Evolutionary conservation across 1,140 invertebrate species (phyloP).

Genomic region (Heliconius congener): DNA sequence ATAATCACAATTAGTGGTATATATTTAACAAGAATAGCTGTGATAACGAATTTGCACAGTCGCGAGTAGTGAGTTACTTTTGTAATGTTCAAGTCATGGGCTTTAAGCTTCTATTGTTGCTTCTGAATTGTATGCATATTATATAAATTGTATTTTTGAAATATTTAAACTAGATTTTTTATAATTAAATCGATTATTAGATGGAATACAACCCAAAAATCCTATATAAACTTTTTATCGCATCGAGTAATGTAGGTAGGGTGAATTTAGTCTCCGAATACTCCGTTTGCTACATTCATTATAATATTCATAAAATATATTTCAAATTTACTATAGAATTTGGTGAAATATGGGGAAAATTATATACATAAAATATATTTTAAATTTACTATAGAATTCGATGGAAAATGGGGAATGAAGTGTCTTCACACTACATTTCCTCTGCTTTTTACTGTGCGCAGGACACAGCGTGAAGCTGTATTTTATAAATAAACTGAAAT

Average conservation of each 20-base stretch:
- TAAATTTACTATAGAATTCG: background rate
- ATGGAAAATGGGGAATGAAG: background rate
- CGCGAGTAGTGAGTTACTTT: conserved; percentile 58
- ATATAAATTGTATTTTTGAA: too few species aligned
- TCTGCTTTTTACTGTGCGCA: background rate
- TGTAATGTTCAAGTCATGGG: conserved; percentile 30
- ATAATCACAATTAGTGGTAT: conserved; percentile 74
- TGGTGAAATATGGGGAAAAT: background rate
- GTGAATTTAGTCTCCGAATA: too few species aligned
- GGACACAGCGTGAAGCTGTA: background rate
- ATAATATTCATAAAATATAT: too few species aligned
- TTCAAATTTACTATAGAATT: background rate
- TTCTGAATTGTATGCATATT: too few species aligned
- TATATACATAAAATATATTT: too few species aligned
- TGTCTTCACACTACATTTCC: background rate
- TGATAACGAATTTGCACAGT: conserved; percentile 78
- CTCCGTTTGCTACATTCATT: too few species aligned
- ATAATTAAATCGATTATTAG: too few species aligned
- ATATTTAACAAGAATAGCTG: conserved; percentile 77
- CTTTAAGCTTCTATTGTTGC: background rate
- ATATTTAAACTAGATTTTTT: too few species aligned
- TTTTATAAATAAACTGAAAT: too few species aligned
- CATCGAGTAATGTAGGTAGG: too few species aligned
- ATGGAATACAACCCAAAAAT: too few species aligned
- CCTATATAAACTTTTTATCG: too few species aligned